A percentile compares a stretch with the other conserved stretches of the same genome.
These are phyloP conservation scores for Protomyctophum bolini DNA, from an alignment of 2,113 vertebrate genomes.

Conservation along the genomic window DNA sequence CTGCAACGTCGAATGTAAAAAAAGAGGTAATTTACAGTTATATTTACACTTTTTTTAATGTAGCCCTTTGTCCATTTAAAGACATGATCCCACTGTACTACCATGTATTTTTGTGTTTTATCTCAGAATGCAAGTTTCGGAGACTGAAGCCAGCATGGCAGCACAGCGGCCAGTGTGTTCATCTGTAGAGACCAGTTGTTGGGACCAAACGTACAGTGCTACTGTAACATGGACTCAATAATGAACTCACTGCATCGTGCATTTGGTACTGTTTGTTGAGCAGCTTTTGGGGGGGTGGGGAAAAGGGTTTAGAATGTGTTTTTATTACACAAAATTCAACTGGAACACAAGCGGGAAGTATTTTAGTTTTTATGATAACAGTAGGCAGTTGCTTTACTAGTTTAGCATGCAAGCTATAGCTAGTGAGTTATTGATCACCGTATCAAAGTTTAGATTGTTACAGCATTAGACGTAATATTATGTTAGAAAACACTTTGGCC, in stretches of 20 bases:
- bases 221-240: conserved; percentile 2
- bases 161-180: not conserved
- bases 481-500: too few relatives aligned
- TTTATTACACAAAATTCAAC: not conserved
- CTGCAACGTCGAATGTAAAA: conserved; percentile 37
- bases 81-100: not conserved
- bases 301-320: not conserved
- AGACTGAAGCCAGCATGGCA: not conserved
- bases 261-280: not conserved
- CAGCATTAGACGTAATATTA: not conserved
- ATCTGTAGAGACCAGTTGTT: not conserved
- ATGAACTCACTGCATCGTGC: conserved; percentile 3
- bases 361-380: not conserved
- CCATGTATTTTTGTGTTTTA: conserved; percentile 11
- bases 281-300: not conserved
- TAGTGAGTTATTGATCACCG: conserved; percentile 10
- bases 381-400: conserved; percentile 18
- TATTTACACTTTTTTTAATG: not conserved
- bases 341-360: not conserved
- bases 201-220: not conserved
- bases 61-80: not conserved
- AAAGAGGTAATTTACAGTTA: conserved; percentile 53
- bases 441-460: conserved; percentile 30
- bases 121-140: conserved; percentile 46
- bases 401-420: not conserved